Evolutionary conservation across 2,888 invertebrate species (phyloP), one percentile per base, ranked within the genome.

Genomic region (Pollenia amentaria): DNA sequence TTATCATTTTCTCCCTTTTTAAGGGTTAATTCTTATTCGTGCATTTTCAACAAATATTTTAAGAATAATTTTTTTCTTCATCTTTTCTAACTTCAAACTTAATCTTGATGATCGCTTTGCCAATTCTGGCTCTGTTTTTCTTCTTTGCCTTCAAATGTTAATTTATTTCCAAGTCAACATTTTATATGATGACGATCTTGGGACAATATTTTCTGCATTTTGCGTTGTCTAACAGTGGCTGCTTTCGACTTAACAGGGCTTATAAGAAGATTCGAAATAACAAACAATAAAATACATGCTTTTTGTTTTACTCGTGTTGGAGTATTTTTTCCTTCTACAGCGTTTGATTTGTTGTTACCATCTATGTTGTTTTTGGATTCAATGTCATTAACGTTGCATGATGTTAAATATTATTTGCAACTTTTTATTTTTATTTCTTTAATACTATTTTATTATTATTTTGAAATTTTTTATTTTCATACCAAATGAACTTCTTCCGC

Each of bases 341-440:
- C n/a, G 21, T 46, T 75, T 69, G 48, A 53, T 48, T 60, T 48
- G 44, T 14, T 57, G 40, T 48, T 65, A 40, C n/a, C 70, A 64
- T 65, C 62, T 46, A n/a, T 82, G 80, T 84, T 73, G 60, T 67
- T 79, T 60, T 67, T 78, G 60, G 53, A 64, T 77, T 84, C 87
- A 87, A 87, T 87, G 87, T 87, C 87, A 87, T 87, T 87, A 87
- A 87, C 87, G 84, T 87, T 80, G 83, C 83, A 87, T 80, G 84
- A 42, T 87, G 80, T 70, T 65, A 72, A 65, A 65, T 83, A 72
- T 64, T 67, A 64, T 48, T 78, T 65, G 64, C 53, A 84, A 64
- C 64, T 80, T 60, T 65, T 62, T 64, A 16, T 18, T 76, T 57
- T 77, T 46, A 18, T 65, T 67, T 57, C 46, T 69, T 65, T 46